Conservation (phyloP, 2,113 vertebrate genomes). For the Salvator merianae region DNA sequence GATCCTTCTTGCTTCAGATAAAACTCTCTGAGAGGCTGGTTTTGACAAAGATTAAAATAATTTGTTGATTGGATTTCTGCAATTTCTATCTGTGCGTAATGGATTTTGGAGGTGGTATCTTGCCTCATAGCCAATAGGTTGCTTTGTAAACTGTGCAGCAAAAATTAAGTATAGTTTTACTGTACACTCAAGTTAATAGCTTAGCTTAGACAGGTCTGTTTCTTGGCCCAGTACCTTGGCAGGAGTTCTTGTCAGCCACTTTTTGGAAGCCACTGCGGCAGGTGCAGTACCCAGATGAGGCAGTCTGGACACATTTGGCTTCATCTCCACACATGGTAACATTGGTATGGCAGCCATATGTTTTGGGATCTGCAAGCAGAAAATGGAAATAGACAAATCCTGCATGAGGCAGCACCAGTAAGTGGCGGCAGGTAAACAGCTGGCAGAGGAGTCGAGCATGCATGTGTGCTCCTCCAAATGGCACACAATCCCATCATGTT, state of each 20-base stretch:
- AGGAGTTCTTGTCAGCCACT: conserved; percentile 79
- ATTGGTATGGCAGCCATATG: conserved; percentile 86
- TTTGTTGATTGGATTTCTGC: too few species aligned
- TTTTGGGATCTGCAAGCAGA: conserved; percentile 79
- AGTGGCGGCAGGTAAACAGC: not conserved
- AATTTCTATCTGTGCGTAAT: too few species aligned
- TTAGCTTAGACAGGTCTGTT: not conserved
- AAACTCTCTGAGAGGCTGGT: too few species aligned
- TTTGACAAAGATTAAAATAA: too few species aligned
- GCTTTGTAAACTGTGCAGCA: not conserved
- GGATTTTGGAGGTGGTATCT: too few species aligned
- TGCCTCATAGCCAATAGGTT: not conserved
- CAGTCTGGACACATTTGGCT: conserved; percentile 82
- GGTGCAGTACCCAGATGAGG: conserved; percentile 85
- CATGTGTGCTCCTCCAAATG: not conserved
- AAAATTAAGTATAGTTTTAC: not conserved
- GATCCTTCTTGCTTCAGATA: too few species aligned
- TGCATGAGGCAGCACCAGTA: not conserved
- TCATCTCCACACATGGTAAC: conserved; percentile 88
- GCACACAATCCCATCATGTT: not conserved
- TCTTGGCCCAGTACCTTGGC: conserved; percentile 77
- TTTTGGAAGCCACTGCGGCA: conserved; percentile 92
- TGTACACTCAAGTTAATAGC: not conserved
- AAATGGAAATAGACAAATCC: not conserved
- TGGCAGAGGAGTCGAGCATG: not conserved